Conservation (phyloP, 2,797 vertebrate species). For the Falco biarmicus region DNA sequence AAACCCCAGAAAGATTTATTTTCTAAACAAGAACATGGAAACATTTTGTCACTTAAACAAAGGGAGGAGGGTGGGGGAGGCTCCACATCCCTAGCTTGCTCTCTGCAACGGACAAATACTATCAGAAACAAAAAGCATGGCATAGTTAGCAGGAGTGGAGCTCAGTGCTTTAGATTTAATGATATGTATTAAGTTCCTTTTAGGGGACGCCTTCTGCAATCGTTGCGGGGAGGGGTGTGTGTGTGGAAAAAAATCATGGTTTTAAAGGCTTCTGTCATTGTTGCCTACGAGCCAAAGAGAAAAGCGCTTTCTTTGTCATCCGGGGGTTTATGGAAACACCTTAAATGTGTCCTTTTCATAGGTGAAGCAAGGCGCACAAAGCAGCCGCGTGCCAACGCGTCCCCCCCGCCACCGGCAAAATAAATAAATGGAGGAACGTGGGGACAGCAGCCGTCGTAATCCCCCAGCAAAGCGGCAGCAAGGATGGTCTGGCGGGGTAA, state of each 20-base stretch:
- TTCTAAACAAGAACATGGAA: slow-evolving; percentile 64
- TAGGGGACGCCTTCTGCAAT: slow-evolving; percentile 49
- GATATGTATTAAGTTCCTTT: slow-evolving; percentile 63
- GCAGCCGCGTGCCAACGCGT: slow-evolving; percentile 57
- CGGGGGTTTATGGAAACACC: slow-evolving; percentile 62
- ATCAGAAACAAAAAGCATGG: slow-evolving; percentile 69
- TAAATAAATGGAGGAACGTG: slow-evolving; percentile 41
- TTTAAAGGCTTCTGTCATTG: slow-evolving; percentile 57
- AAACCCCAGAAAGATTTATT: slow-evolving; percentile 57
- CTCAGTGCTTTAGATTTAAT: slow-evolving; percentile 50
- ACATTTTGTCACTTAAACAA: slow-evolving; percentile 73
- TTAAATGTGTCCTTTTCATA: slow-evolving; percentile 48
- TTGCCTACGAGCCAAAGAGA: slow-evolving; percentile 40
- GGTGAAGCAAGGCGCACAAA: slow-evolving; percentile 55
- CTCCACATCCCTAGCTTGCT: slow-evolving; percentile 48
- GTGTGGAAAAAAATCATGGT: neutral
- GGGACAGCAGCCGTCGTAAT: slow-evolving; percentile 10
- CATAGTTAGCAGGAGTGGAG: slow-evolving; percentile 51
- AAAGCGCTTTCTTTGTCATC: slow-evolving; percentile 62
- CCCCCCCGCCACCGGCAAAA: slow-evolving; percentile 36
- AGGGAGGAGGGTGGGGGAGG: slow-evolving; percentile 65
- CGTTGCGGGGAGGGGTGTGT: neutral
- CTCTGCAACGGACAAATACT: slow-evolving; percentile 67
- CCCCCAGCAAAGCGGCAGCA: neutral
- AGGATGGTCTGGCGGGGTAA: slow-evolving; percentile 45